These are phyloP conservation scores for Archips crataeganus DNA, from an alignment of 2,888 invertebrate genomes.

Conservation along the genomic window DNA sequence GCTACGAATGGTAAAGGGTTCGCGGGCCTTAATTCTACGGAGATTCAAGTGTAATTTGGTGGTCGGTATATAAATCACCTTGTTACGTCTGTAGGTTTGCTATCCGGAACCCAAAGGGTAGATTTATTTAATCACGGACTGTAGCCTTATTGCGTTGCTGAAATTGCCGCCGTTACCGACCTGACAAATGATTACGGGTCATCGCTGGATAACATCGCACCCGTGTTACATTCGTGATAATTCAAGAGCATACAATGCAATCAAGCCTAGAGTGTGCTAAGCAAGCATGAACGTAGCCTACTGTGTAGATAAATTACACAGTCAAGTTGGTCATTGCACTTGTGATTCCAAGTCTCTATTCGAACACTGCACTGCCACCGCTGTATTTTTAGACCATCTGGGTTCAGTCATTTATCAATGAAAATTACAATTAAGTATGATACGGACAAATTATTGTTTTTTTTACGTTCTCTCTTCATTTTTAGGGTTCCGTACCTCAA, in stretches of 20 bases:
- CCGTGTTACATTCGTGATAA: conserved; percentile 10
- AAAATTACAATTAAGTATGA: too few relatives aligned
- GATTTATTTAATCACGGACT: conserved; percentile 42
- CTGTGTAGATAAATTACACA: background rate
- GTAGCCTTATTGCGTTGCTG: conserved; percentile 36
- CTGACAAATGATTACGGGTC: conserved; percentile 36
- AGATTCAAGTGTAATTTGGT: conserved; percentile 65
- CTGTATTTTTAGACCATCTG: too few relatives aligned
- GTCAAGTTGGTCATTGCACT: too few relatives aligned
- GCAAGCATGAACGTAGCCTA: background rate
- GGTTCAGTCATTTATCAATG: too few relatives aligned
- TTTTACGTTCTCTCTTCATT: too few relatives aligned
- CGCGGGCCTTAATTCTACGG: conserved; percentile 60
- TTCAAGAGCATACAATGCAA: background rate
- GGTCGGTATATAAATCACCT: conserved; percentile 52
- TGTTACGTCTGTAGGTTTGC: conserved; percentile 49
- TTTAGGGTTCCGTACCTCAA: too few relatives aligned
- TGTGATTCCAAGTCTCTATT: too few relatives aligned
- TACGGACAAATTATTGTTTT: too few relatives aligned
- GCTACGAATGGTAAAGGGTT: conserved; percentile 61
- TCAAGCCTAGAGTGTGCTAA: background rate
- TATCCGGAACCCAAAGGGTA: conserved; percentile 31
- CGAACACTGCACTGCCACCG: too few relatives aligned
- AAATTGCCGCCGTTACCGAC: conserved; percentile 37
- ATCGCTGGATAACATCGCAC: conserved; percentile 33